These are phyloP conservation scores for Pipra filicauda DNA, from an alignment of 2,113 vertebrate species.

Conservation along the genomic window DNA sequence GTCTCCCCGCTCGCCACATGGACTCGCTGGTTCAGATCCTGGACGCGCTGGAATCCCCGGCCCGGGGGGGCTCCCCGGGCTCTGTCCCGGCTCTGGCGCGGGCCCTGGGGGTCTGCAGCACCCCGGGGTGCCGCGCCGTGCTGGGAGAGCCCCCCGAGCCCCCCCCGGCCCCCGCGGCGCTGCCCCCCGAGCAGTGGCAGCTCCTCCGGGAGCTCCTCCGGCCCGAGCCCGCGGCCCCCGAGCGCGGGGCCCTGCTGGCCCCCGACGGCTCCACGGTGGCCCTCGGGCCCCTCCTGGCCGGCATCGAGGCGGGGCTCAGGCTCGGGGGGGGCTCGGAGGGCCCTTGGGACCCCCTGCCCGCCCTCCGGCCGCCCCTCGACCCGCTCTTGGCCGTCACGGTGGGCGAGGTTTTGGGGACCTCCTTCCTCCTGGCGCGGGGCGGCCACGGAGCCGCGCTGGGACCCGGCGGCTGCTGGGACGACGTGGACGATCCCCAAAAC, in stretches of 20 bases:
- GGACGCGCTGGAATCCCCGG: slow-evolving; percentile 63
- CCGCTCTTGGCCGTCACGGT: slow-evolving; percentile 72
- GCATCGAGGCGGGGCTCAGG: slow-evolving; percentile 77
- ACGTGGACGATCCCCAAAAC: slow-evolving; percentile 59
- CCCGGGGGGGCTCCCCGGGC: background rate
- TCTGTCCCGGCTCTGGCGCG: slow-evolving; percentile 38
- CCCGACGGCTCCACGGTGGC: slow-evolving; percentile 85
- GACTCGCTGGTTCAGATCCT: slow-evolving; percentile 73
- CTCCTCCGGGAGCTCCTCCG: slow-evolving; percentile 46
- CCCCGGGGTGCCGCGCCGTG: slow-evolving; percentile 42
- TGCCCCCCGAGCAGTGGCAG: slow-evolving; percentile 21
- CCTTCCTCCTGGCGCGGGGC: slow-evolving; percentile 51
- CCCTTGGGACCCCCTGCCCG: background rate
- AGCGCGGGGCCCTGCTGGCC: slow-evolving; percentile 78
- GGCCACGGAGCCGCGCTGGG: slow-evolving; percentile 21
- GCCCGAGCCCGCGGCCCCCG: background rate
- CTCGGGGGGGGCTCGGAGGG: background rate
- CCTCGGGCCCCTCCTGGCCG: slow-evolving; percentile 75
- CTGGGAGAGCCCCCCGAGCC: background rate
- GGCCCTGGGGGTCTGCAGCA: slow-evolving; percentile 1
- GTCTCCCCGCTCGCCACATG: slow-evolving; percentile 65
- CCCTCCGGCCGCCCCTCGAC: background rate
- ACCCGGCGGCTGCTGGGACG: slow-evolving; percentile 85
- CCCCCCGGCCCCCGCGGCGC: background rate
- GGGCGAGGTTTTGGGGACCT: slow-evolving; percentile 58